Conservation (phyloP, 2,888 invertebrate genomes). For the Syrphus vitripennis region DNA sequence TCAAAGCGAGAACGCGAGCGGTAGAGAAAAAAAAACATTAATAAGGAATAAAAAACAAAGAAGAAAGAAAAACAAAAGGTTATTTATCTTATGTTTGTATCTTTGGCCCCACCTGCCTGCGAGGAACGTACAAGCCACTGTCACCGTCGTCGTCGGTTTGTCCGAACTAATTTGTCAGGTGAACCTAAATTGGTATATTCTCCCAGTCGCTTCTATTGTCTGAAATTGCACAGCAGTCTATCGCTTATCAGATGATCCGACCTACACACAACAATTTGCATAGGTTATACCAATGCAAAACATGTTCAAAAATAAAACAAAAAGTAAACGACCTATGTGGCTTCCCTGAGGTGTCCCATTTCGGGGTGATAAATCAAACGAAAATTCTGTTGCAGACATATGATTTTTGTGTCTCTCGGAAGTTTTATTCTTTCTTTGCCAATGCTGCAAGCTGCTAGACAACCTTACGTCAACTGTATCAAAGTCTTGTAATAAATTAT, state of each 20-base stretch:
- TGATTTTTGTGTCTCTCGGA: background rate
- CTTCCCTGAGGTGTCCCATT: conserved; percentile 49
- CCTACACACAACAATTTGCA: conserved; percentile 45
- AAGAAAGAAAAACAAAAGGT: background rate
- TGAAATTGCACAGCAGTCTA: background rate
- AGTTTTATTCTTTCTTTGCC: background rate
- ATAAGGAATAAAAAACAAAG: background rate
- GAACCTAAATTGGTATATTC: conserved; percentile 25
- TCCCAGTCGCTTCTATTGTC: background rate
- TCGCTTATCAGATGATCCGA: conserved; percentile 35
- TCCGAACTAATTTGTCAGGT: conserved; percentile 59
- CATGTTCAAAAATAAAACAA: background rate
- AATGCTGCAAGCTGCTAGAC: conserved; percentile 3
- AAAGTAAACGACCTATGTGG: conserved; percentile 2
- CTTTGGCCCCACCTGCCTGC: conserved; percentile 51
- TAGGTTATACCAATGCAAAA: background rate
- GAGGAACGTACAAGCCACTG: background rate
- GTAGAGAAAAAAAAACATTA: conserved; percentile 11
- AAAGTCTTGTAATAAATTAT: conserved; percentile 48
- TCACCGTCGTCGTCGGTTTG: background rate
- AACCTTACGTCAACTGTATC: conserved; percentile 35
- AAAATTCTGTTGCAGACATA: background rate
- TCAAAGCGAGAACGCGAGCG: conserved; percentile 60
- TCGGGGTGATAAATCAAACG: conserved; percentile 52
- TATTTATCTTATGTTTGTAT: conserved; percentile 30